A percentile compares a stretch with the other conserved stretches of the same genome.
Conservation (phyloP, 2,113 vertebrate species). For the Hemichromis elongatus region DNA sequence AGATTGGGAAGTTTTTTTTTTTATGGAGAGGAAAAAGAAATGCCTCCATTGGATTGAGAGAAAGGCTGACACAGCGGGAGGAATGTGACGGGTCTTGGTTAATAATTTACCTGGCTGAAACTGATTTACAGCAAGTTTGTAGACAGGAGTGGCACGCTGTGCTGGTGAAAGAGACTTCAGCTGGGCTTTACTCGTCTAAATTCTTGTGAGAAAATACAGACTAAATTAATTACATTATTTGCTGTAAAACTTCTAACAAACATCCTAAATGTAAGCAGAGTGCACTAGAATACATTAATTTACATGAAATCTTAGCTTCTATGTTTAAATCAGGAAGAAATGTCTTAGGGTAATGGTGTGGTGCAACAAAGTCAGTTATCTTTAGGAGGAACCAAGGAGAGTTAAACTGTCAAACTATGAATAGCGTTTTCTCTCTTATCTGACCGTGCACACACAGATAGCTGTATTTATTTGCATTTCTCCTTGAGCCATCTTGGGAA, state of each 20-base stretch:
- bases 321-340: conserved; percentile 2
- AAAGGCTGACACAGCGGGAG: conserved; percentile 30
- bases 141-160: not conserved
- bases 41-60: not conserved
- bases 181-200: not conserved
- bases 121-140: conserved; percentile 43
- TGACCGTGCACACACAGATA: conserved; percentile 33
- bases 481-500: conserved; percentile 49
- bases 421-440: conserved; percentile 46
- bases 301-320: not conserved
- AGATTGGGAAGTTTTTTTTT: not conserved
- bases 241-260: not conserved
- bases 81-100: conserved; percentile 22
- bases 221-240: not conserved
- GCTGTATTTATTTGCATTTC: conserved; percentile 53
- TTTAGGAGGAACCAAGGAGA: not conserved
- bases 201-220: not conserved
- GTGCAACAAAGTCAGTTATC: conserved; percentile 18
- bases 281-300: not conserved
- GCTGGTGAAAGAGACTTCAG: not conserved
- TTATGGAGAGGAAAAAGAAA: not conserved
- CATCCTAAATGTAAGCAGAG: not conserved
- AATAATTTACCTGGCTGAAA: conserved; percentile 38
- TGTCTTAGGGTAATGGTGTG: not conserved
- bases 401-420: conserved; percentile 26